Conservation (phyloP, 1,140 invertebrate genomes). For the Aphidius ervi region DNA sequence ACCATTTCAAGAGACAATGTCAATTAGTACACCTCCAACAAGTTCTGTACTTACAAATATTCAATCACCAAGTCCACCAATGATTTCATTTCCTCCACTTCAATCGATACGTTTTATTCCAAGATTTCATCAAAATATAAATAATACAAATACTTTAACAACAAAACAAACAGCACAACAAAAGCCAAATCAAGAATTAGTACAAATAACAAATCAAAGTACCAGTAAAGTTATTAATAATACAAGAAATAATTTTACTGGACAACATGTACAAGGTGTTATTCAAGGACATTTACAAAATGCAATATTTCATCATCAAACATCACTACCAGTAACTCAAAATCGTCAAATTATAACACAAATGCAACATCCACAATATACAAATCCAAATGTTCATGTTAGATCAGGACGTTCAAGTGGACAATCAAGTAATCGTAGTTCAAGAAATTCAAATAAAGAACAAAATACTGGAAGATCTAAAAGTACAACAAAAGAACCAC, state of each 20-base stretch:
- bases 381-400: conserved; percentile 30
- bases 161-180: conserved; percentile 35
- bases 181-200: conserved; percentile 39
- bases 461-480: conserved; percentile 49
- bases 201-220: conserved; percentile 30
- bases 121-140: conserved; percentile 41
- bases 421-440: conserved; percentile 48
- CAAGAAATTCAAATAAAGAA: conserved; percentile 46
- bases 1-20: conserved; percentile 40
- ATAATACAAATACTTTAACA: conserved; percentile 28
- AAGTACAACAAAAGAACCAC: conserved; percentile 68
- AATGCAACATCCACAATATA: conserved; percentile 50
- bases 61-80: conserved; percentile 43
- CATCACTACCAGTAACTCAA: conserved; percentile 26
- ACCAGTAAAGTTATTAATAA: conserved; percentile 10
- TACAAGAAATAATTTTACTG: conserved; percentile 14
- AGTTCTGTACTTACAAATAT: conserved; percentile 47
- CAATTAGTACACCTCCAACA: conserved; percentile 35
- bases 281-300: conserved; percentile 31
- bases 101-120: conserved; percentile 50
- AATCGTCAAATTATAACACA: conserved; percentile 43
- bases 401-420: conserved; percentile 53
- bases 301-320: conserved; percentile 46
- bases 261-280: conserved; percentile 42
- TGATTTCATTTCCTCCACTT: conserved; percentile 46